phyloP scores from a whole-genome alignment of 2,888 invertebrate species.

The Mythimna albipuncta region DNA sequence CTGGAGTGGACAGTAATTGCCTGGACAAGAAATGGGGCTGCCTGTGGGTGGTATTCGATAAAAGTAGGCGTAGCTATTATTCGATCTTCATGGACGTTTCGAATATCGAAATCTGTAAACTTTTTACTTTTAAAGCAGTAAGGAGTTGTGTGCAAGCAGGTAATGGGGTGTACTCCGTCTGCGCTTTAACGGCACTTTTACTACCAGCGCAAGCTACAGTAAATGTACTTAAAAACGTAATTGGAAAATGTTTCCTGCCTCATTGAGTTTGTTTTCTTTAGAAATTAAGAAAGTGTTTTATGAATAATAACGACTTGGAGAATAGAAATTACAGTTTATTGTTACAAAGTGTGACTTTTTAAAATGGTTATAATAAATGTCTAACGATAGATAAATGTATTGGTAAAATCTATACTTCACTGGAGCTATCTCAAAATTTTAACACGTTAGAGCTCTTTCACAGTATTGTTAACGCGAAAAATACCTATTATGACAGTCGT shows the following conservation, averaged over 20 bases:
- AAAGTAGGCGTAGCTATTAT: neutral
- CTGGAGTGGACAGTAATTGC: too few species aligned
- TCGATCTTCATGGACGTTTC: neutral
- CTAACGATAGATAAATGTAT: neutral
- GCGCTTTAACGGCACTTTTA: slow-evolving; percentile 55
- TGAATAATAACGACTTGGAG: neutral
- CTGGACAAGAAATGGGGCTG: too few species aligned
- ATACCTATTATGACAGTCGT: too few species aligned
- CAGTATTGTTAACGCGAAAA: too few species aligned
- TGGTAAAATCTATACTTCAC: neutral
- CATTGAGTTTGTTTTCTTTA: slow-evolving; percentile 21
- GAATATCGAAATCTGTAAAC: neutral
- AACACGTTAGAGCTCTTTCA: neutral
- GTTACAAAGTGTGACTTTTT: too few species aligned
- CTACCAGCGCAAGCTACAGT: slow-evolving; percentile 27
- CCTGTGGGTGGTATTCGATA: too few species aligned
- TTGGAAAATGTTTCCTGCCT: slow-evolving; percentile 45
- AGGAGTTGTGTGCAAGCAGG: slow-evolving; percentile 22
- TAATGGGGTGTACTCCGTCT: slow-evolving; percentile 17
- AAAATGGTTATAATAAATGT: neutral
- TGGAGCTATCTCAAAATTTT: neutral
- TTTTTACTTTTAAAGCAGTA: slow-evolving; percentile 26
- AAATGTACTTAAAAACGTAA: slow-evolving; percentile 42
- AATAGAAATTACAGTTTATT: neutral
- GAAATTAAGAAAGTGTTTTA: slow-evolving; percentile 1